Base-by-base conservation (phyloP, 2,888 invertebrate species). In the Epicampocera succincta region DNA sequence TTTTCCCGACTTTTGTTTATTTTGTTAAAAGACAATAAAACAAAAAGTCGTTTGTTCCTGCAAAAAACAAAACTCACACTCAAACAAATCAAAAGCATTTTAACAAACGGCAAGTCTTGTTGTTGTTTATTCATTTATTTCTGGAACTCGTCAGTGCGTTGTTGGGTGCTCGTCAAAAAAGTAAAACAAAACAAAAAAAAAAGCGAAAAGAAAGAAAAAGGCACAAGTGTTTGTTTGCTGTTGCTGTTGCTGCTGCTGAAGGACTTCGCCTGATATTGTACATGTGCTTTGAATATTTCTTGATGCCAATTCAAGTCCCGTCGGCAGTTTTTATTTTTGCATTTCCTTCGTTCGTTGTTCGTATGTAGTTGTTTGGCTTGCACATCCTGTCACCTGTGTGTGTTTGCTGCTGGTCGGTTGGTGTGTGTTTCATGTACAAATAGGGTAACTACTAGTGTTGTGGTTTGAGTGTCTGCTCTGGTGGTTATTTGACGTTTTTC, bases 301-400 rank as follows among this genome's bases (percentile, higher is more conserved):
- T 77, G 61, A 79, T 83, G 75, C 84, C 72, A 84, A 80, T 81
- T 74, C 81, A 78, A 83, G 72, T 73, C 65, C 84, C 84, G 84
- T 79, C 85, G 84, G 84, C 48, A 52, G 40, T 44, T 52, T 25
- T 58, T 61, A 48, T 50, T 9, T 21, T 56, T 46, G 6, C 11
- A 25, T 44, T 54, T 2, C 33, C 21, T 21, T 71, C 15, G 56
- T 21, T 66, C 25, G 29, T 21, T 52, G 21, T 63, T 73, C 29
- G 29, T n/a, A n/a, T n/a, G n/a, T 65, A 19, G 38, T 75, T 54
- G 56, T 58, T n/a, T 68, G 75, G 65, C 42, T 52, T 72, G 69
- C 61, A 71, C 50, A 54, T 84, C 75, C 75, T 66, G n/a, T 87
- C 86, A 85, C 86, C 85, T 83, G 68, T 13, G n/a, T 63, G 12